These are phyloP conservation scores for Haliclystus octoradiatus DNA, from an alignment of 30 jellyfish, hydroid and myxozoan species.

Conservation along the genomic window DNA sequence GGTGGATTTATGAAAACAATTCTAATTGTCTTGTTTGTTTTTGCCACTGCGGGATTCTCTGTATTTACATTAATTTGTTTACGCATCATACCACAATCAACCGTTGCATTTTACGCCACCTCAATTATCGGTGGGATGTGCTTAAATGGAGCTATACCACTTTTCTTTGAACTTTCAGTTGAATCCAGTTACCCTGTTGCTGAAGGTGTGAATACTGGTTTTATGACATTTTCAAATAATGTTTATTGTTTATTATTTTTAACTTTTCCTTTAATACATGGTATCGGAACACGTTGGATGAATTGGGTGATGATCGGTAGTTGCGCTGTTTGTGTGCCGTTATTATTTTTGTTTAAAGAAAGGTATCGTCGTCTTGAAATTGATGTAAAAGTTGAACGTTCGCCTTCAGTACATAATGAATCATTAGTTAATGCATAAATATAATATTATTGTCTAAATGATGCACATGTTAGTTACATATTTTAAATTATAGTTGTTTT, in stretches of 20 bases:
- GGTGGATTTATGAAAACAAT: conserved; percentile 84
- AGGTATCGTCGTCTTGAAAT: conserved; percentile 72
- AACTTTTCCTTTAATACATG: conserved; percentile 88
- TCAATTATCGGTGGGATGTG: conserved; percentile 85
- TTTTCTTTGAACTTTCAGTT: conserved; percentile 92
- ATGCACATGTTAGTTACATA: no score
- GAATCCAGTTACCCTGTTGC: conserved; percentile 99
- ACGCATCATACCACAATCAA: conserved; percentile 63
- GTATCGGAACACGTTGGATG: conserved; percentile 88
- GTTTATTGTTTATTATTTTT: conserved; percentile 76
- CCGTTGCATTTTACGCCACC: conserved; percentile 62
- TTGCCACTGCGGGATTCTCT: conserved; percentile 77
- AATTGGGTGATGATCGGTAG: conserved; percentile 94
- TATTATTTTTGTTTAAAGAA: conserved; percentile 88
- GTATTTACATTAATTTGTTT: conserved; percentile 75
- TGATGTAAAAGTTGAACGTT: conserved; percentile 45
- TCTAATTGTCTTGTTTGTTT: conserved; percentile 51
- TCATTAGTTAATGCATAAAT: no score
- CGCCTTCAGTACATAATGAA: not conserved
- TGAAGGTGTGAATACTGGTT: conserved; percentile 96
- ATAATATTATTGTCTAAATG: no score
- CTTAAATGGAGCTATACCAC: conserved; percentile 93
- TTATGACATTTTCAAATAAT: conserved; percentile 95
- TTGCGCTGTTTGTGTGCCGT: conserved; percentile 82
- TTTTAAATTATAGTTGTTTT: no score